phyloP scores from a whole-genome alignment of 2,797 vertebrate species.

The Masticophis lateralis region DNA sequence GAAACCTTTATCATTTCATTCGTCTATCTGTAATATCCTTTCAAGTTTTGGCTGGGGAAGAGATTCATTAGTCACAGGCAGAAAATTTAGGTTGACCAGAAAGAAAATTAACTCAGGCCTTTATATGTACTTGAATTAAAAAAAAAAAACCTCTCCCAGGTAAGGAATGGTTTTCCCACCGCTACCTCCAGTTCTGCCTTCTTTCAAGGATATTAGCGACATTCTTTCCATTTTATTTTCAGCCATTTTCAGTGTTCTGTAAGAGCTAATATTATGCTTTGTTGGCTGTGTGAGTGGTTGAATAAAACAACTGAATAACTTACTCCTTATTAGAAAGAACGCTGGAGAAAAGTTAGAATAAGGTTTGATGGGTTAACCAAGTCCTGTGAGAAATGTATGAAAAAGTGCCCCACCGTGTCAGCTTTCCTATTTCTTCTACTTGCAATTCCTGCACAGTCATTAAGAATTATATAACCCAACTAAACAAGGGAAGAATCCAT shows the following conservation, averaged over 20 bases:
- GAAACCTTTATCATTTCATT: conserved; percentile 32
- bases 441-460: conserved; percentile 9
- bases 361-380: not conserved
- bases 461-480: not conserved
- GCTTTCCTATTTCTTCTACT: conserved; percentile 4
- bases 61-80: conserved; percentile 42
- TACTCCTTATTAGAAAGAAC: conserved; percentile 15
- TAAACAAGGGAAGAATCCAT: not conserved
- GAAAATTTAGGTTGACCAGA: conserved; percentile 36
- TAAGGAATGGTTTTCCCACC: not conserved
- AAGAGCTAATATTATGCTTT: not conserved
- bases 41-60: not conserved
- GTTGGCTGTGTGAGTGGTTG: not conserved
- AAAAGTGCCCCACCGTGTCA: not conserved
- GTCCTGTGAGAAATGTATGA: not conserved
- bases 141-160: not conserved
- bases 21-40: conserved; percentile 37
- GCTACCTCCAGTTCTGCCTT: not conserved
- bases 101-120: conserved; percentile 32
- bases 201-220: not conserved
- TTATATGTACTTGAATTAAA: not conserved
- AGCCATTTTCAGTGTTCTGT: not conserved
- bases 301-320: conserved; percentile 34
- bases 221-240: conserved; percentile 27
- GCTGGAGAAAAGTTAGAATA: conserved; percentile 1